Percentiles rank a stretch among this genome's conserved stretches.
Conservation (phyloP, 2,888 invertebrate species). For the Drosophila hamatofila region DNA sequence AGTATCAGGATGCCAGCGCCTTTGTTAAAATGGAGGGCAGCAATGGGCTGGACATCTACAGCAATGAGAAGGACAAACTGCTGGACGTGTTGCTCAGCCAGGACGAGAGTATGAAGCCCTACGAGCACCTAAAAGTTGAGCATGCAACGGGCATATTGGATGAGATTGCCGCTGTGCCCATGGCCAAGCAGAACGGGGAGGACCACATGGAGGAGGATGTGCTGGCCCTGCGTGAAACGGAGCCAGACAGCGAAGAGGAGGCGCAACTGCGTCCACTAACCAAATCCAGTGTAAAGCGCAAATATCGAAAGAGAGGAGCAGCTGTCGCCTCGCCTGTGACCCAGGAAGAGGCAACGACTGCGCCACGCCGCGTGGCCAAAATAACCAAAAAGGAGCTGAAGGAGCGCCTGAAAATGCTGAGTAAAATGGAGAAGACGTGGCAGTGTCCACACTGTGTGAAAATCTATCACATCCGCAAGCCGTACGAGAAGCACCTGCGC, state of each 20-base stretch:
- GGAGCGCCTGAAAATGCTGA: slow-evolving; percentile 78
- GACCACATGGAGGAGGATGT: slow-evolving; percentile 72
- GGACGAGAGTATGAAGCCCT: slow-evolving; percentile 65
- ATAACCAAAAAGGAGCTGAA: slow-evolving; percentile 77
- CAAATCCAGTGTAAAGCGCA: slow-evolving; percentile 58
- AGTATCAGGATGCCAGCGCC: slow-evolving; percentile 69
- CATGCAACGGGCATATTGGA: slow-evolving; percentile 67
- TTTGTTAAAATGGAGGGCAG: slow-evolving; percentile 75
- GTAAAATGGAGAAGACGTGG: slow-evolving; percentile 81
- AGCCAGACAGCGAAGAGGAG: slow-evolving; percentile 40
- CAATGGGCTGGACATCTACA: slow-evolving; percentile 68
- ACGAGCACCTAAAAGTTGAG: slow-evolving; percentile 71
- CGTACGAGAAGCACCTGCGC: slow-evolving; percentile 83
- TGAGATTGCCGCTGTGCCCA: slow-evolving; percentile 77
- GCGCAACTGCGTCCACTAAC: slow-evolving; percentile 15
- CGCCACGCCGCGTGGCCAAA: slow-evolving; percentile 74
- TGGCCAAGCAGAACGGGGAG: slow-evolving; percentile 63
- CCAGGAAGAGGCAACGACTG: slow-evolving; percentile 18
- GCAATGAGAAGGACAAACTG: slow-evolving; percentile 79
- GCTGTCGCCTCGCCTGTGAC: slow-evolving; percentile 28
- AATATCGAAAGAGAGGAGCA: slow-evolving; percentile 65
- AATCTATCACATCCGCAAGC: slow-evolving; percentile 83
- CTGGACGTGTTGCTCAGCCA: slow-evolving; percentile 75
- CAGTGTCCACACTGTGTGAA: slow-evolving; percentile 83
- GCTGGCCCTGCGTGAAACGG: slow-evolving; percentile 62